phyloP scores from a whole-genome alignment of 2,888 invertebrate species.

The Diogma glabrata region DNA sequence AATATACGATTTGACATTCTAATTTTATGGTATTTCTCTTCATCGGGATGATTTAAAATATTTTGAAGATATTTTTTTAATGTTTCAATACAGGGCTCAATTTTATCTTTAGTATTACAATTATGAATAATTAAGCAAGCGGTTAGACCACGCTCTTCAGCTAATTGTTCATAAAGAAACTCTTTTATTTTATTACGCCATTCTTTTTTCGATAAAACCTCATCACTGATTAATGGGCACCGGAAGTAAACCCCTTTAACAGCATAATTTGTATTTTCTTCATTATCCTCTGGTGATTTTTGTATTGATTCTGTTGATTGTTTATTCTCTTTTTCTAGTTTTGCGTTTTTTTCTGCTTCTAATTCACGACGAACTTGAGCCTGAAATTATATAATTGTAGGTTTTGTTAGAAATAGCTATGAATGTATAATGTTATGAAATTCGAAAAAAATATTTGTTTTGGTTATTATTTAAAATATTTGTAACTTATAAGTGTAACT shows the following conservation, averaged over 20 bases:
- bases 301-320: slow-evolving; percentile 23
- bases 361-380: slow-evolving; percentile 73
- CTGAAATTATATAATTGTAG: slow-evolving; percentile 29
- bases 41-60: slow-evolving; percentile 69
- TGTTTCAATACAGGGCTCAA: slow-evolving; percentile 68
- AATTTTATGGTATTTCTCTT: slow-evolving; percentile 85
- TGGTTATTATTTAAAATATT: too few species aligned
- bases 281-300: slow-evolving; percentile 23
- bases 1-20: slow-evolving; percentile 73
- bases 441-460: too few species aligned
- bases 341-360: slow-evolving; percentile 50
- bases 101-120: slow-evolving; percentile 65
- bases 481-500: too few species aligned
- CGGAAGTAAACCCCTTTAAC: slow-evolving; percentile 59
- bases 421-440: too few species aligned
- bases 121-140: slow-evolving; percentile 86
- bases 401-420: too few species aligned
- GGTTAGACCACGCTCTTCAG: slow-evolving; percentile 70
- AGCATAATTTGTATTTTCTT: slow-evolving; percentile 49
- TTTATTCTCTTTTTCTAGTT: slow-evolving; percentile 21
- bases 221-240: slow-evolving; percentile 62
- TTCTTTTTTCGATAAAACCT: slow-evolving; percentile 66
- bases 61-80: slow-evolving; percentile 84
- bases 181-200: slow-evolving; percentile 74
- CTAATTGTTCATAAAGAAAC: slow-evolving; percentile 74